Base-by-base conservation (phyloP, 2,113 vertebrate species). In the Mormyrus lacerda region DNA sequence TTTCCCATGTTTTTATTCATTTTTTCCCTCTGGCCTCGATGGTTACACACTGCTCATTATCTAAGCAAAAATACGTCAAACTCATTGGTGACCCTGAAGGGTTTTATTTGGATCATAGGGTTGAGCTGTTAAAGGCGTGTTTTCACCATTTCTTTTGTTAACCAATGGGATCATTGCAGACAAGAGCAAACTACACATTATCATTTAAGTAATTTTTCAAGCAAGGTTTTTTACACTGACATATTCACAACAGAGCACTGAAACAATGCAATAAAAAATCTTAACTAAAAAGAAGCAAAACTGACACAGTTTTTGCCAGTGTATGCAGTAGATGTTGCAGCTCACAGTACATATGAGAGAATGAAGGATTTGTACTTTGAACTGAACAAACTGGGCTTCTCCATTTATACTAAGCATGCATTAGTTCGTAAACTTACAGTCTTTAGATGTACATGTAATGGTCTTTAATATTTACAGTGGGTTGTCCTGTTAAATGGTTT, bases 381-480 rank as follows among this genome's bases (percentile, higher is more conserved):
- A 50, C 17, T 19, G n/a, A 21, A 88, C 44, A 88, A 19, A 51
- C 19, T 87, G 65, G 42, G 8, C 45, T 17, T 53, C 45, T 44
- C 21, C 35, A 31, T 39, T 44, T 89, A 44, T 10, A 82, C 82
- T 89, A 48, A 85, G 47, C 15, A 17, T 79, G 27, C 10, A 31
- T 69, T 69, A 69, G n/a, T 69, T 31, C 61, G 42, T 27, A 39
- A 79, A 42, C 73, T 79, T 79, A 19, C 10, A 79, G 31, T 39
- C 35, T 19, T 19, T 79, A 76, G 7, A 76, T 31, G 31, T 39
- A n/a, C 79, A 44, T 83, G 92, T 91, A 91, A 91, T 89, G 89
- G 93, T 44, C 93, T 94, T 92, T 93, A 91, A 93, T 91, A 31
- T 69, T 31, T 69, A 69, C 27, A 91, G 93, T 92, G 90, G 93